phyloP scores from a whole-genome alignment of 2,888 invertebrate species.

The Cheilosia soror region DNA sequence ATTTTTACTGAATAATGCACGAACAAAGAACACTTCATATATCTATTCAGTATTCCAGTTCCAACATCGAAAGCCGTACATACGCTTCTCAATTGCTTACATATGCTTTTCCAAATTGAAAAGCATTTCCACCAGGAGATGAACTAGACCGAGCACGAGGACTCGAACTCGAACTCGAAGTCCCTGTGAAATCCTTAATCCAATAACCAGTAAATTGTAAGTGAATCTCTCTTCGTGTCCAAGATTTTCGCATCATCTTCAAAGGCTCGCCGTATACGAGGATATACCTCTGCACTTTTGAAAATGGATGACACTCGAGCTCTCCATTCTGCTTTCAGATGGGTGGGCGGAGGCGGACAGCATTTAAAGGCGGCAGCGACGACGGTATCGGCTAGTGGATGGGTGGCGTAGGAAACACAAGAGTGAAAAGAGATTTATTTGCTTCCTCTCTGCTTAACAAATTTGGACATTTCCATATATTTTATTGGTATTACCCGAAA shows the following conservation, averaged over 20 bases:
- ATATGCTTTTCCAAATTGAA: conserved; percentile 61
- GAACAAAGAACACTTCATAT: conserved; percentile 48
- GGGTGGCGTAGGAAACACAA: conserved; percentile 24
- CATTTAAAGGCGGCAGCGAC: background rate
- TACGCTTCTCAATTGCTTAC: conserved; percentile 52
- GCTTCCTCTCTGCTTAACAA: conserved; percentile 74
- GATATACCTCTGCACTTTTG: conserved; percentile 20
- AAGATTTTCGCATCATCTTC: conserved; percentile 72
- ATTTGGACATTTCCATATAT: conserved; percentile 75
- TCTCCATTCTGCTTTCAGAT: conserved; percentile 16
- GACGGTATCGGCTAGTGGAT: background rate
- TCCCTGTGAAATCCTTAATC: conserved; percentile 59
- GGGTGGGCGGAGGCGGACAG: conserved; percentile 38
- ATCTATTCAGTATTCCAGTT: conserved; percentile 11
- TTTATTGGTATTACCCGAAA: conserved; percentile 69
- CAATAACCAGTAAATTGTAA: conserved; percentile 71
- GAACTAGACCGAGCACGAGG: background rate
- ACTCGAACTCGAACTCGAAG: conserved; percentile 21
- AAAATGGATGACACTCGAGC: conserved; percentile 65
- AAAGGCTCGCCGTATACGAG: conserved; percentile 36
- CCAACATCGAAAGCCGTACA: conserved; percentile 3
- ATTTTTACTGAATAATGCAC: conserved; percentile 30
- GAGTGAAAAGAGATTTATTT: conserved; percentile 73
- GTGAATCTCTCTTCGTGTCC: conserved; percentile 62
- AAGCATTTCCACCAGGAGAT: conserved; percentile 35